These are phyloP conservation scores for Theretra japonica DNA, from an alignment of 2,888 invertebrate genomes.

Conservation along the genomic window DNA sequence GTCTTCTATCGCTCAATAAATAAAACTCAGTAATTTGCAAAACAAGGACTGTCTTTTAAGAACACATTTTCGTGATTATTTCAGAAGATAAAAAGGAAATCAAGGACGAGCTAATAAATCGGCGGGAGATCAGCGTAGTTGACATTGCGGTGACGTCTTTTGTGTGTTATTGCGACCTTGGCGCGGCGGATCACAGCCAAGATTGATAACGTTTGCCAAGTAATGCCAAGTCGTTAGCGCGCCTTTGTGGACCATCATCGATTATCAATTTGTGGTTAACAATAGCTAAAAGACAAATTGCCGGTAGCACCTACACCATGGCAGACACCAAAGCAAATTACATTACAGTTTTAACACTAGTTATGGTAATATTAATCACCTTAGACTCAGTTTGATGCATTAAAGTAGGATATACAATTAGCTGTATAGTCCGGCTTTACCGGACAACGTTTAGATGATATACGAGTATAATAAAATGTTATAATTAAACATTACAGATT, in stretches of 20 bases:
- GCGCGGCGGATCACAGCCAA: conserved; percentile 44
- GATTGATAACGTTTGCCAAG: conserved; percentile 59
- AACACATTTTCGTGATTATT: neutral
- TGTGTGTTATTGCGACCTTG: conserved; percentile 53
- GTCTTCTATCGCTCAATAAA: neutral
- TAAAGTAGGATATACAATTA: too few relatives aligned
- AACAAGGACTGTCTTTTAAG: neutral
- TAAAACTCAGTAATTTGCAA: neutral
- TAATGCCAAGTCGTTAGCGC: conserved; percentile 54
- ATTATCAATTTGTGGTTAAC: conserved; percentile 70
- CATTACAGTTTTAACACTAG: neutral
- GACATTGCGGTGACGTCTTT: conserved; percentile 22
- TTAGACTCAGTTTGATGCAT: too few relatives aligned
- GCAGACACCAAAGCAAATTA: conserved; percentile 16
- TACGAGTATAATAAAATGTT: too few relatives aligned
- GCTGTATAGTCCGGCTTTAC: too few relatives aligned
- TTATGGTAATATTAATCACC: too few relatives aligned
- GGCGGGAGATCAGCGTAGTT: conserved; percentile 17
- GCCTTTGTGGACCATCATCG: conserved; percentile 63
- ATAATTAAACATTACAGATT: too few relatives aligned
- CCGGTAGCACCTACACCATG: conserved; percentile 35
- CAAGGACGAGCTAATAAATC: conserved; percentile 30
- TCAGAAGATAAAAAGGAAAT: neutral
- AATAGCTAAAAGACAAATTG: conserved; percentile 63
- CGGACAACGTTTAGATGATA: too few relatives aligned